Evolutionary conservation across 2,113 vertebrate genomes (phyloP).

Genomic region (Silurus asotus): DNA sequence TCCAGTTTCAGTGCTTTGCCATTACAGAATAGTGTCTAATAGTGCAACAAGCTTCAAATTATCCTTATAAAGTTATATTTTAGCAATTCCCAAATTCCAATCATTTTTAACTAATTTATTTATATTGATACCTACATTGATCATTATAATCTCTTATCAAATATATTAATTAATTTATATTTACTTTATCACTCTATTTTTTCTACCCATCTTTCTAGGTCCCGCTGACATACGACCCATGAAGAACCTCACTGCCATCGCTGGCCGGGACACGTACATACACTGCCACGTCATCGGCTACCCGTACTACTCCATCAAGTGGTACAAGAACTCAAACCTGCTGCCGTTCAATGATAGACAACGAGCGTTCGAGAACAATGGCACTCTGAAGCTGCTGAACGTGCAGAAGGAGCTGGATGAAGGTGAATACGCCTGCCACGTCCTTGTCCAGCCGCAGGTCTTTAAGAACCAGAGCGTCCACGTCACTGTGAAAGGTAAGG

Average conservation of each 20-base stretch:
- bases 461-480: slow-evolving; percentile 91
- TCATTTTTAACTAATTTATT: slow-evolving; percentile 32
- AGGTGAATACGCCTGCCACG: slow-evolving; percentile 95
- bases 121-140: background rate
- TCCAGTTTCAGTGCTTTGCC: background rate
- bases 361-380: slow-evolving; percentile 96
- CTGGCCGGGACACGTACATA: slow-evolving; percentile 91
- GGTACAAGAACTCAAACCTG: slow-evolving; percentile 96
- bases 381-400: slow-evolving; percentile 91
- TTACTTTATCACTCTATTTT: slow-evolving; percentile 22
- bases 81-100: background rate
- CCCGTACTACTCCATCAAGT: slow-evolving; percentile 98
- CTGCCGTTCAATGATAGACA: slow-evolving; percentile 98
- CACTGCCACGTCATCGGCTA: slow-evolving; percentile 98
- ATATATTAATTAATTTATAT: background rate
- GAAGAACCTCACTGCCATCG: slow-evolving; percentile 98
- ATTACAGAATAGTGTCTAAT: background rate
- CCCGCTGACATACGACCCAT: slow-evolving; percentile 95
- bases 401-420: slow-evolving; percentile 92
- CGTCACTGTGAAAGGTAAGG: slow-evolving; percentile 88
- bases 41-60: background rate
- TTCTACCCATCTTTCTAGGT: slow-evolving; percentile 67
- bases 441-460: slow-evolving; percentile 85
- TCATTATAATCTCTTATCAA: too few species aligned
- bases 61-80: background rate